Conservation (phyloP, 2,888 invertebrate species). For the Oscheius sp. region DNA sequence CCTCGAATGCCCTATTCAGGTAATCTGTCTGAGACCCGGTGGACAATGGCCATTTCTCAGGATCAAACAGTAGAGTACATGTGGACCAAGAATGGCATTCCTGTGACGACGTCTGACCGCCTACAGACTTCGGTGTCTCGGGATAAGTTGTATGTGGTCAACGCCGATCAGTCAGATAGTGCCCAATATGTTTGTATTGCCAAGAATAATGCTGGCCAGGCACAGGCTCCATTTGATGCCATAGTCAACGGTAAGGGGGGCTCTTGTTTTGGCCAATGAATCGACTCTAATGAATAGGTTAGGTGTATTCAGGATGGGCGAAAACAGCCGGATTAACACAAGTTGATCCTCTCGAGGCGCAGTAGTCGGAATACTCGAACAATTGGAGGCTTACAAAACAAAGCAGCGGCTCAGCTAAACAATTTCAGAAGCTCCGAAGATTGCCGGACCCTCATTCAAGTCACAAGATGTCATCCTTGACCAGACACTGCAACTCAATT, state of each 20-base stretch:
- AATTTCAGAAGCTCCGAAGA: slow-evolving; percentile 77
- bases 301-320: background rate
- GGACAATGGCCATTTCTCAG: slow-evolving; percentile 58
- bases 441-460: slow-evolving; percentile 64
- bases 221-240: slow-evolving; percentile 77
- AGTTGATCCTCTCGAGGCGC: background rate
- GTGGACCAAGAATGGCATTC: slow-evolving; percentile 64
- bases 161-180: slow-evolving; percentile 75
- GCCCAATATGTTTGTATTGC: slow-evolving; percentile 79
- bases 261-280: background rate
- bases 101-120: slow-evolving; percentile 50
- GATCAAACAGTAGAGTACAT: slow-evolving; percentile 47
- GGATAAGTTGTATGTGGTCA: slow-evolving; percentile 64
- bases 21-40: background rate
- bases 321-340: slow-evolving; percentile 14
- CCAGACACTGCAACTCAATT: slow-evolving; percentile 74
- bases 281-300: slow-evolving; percentile 22
- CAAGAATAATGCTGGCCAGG: slow-evolving; percentile 80
- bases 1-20: slow-evolving; percentile 72
- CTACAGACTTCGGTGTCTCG: slow-evolving; percentile 60
- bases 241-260: slow-evolving; percentile 73
- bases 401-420: background rate
- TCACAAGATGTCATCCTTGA: slow-evolving; percentile 73
- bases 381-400: background rate
- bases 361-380: slow-evolving; percentile 1